A percentile compares a stretch with the other conserved stretches of the same genome.
phyloP scores from a whole-genome alignment of 2,113 vertebrate species.

The Todiramphus saurophagus region DNA sequence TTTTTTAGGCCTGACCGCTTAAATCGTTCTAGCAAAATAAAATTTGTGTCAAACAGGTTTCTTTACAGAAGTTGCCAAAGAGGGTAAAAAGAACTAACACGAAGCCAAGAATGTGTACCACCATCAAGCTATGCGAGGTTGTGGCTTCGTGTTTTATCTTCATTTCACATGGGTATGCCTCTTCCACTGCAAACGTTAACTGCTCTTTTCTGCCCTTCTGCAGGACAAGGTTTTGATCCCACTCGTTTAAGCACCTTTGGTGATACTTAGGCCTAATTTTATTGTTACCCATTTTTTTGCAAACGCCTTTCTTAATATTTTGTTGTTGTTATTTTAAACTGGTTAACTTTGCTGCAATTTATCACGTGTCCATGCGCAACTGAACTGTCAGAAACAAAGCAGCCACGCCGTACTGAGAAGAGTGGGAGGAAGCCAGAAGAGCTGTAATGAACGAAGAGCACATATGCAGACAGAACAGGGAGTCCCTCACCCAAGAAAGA shows the following conservation, averaged over 20 bases:
- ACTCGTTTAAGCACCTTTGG: neutral
- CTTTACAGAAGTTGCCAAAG: neutral
- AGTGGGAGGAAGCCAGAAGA: neutral
- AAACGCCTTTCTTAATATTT: neutral
- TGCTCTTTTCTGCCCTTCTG: neutral
- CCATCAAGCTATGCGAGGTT: rapidly evolving
- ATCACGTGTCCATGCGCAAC: neutral
- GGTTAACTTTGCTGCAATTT: neutral
- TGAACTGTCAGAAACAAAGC: neutral
- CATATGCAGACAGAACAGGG: rapidly evolving
- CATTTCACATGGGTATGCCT: neutral
- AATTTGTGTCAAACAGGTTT: neutral
- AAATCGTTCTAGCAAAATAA: neutral
- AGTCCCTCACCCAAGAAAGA: neutral
- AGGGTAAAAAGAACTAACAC: neutral
- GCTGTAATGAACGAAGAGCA: neutral
- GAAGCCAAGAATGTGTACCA: neutral
- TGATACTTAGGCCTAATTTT: neutral
- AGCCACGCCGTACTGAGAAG: neutral
- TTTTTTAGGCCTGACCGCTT: neutral
- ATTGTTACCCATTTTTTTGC: rapidly evolving
- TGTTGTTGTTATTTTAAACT: neutral
- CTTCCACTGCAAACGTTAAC: neutral
- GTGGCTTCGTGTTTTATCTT: neutral
- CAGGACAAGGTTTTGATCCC: neutral